Base-by-base conservation (phyloP, 2,888 invertebrate species). In the Cheilosia scutellata region DNA sequence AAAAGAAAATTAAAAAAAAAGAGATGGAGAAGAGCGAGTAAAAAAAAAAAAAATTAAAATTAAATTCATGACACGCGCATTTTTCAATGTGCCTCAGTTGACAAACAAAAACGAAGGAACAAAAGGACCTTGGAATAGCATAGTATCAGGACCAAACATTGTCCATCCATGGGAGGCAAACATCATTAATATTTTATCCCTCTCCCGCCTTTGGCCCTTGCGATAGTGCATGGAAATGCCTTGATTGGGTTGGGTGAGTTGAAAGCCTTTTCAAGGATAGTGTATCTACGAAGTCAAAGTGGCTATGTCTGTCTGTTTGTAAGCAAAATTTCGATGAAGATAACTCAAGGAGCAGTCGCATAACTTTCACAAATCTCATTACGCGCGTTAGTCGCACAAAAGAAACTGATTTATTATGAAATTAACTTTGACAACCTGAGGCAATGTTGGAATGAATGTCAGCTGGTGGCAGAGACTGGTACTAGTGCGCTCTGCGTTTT, bases 331-430 rank as follows among this genome's bases (percentile, higher is more conserved):
- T 82, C 78, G 66, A 78, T 77, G 72, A 16, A 77, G 71, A 82
- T 47, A 66, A 65, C 70, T 72, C 13, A 72, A 42, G 55, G 40
- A 68, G 60, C 47, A 40, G 57, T 49, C 53, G 71, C 58, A 77
- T 72, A 82, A 72, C 82, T 72, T 78, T 83, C 57, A 62, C 7
- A 83, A 78, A 83, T 83, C 82, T 83, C 82, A 83, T 83, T 78
- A 78, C 55, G 62, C n/a, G 42, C 33, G 55, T 62, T 42, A 7
- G 7, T 58, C 55, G 47, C 60, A 78, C 72, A 72, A 72, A 82
- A 72, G 66, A 42, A 68, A 60, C 58, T 72, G 82, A 83, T 83
- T 83, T 72, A 83, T 83, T 78, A 83, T 72, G 72, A 66, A 83
- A 78, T 78, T 78, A 78, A 72, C 71, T 78, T 78, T 72, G 40